Evolutionary conservation across 2,113 vertebrate species (phyloP).

Genomic region (Trichechus manatus): DNA sequence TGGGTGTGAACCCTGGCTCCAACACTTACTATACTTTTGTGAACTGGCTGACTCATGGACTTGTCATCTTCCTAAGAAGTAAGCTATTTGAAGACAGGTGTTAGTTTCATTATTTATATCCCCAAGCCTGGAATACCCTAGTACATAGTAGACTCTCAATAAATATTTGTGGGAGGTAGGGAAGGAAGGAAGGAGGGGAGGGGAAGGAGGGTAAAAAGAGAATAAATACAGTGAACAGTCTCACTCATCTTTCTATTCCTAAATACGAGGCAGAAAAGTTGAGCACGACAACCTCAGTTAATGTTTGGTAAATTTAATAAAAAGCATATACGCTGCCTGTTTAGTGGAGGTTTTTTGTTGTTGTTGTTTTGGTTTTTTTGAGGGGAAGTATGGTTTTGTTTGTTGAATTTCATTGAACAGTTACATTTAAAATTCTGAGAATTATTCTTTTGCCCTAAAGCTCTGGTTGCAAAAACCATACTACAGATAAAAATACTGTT

Average conservation of each 20-base stretch:
- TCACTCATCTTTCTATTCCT: background rate
- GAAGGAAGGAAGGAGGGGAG: background rate
- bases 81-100: background rate
- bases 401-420: background rate
- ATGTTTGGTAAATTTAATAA: background rate
- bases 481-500: background rate
- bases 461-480: background rate
- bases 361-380: background rate
- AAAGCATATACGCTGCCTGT: background rate
- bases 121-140: background rate
- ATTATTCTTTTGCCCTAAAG: background rate
- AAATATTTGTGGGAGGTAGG: background rate
- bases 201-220: background rate
- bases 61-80: background rate
- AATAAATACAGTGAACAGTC: background rate
- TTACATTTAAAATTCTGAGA: background rate
- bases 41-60: background rate
- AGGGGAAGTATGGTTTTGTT: background rate
- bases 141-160: background rate
- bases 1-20: background rate
- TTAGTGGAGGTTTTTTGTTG: background rate
- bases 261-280: constrained; percentile 22
- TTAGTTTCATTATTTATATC: background rate
- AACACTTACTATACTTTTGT: background rate
- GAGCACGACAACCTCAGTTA: background rate